These are phyloP conservation scores for Rhinichthys klamathensis DNA, from an alignment of 2,113 vertebrate species.

Conservation along the genomic window DNA sequence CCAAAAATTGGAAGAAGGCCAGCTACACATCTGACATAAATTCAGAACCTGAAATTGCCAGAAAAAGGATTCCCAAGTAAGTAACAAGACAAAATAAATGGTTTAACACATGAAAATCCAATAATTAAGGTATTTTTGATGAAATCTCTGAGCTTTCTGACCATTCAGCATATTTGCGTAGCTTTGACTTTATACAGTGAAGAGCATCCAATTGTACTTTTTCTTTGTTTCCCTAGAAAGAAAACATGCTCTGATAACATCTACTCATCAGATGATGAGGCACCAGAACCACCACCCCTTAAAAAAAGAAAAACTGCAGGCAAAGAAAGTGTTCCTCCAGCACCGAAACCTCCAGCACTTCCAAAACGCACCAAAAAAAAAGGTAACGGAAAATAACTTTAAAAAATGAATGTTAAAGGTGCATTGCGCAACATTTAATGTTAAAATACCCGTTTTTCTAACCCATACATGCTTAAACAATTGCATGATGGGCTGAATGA, in stretches of 20 bases:
- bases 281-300: not conserved
- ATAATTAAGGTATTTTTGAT: too few species aligned
- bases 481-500: too few species aligned
- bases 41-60: not conserved
- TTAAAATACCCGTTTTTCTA: too few species aligned
- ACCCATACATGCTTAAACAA: too few species aligned
- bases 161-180: too few species aligned
- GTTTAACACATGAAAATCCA: not conserved
- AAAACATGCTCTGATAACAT: not conserved
- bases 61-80: conserved; percentile 8
- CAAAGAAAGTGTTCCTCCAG: not conserved
- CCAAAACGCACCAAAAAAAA: not conserved
- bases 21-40: conserved; percentile 7
- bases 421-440: too few species aligned
- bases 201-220: not conserved
- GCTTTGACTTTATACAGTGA: too few species aligned
- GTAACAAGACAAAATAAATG: not conserved
- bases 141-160: too few species aligned
- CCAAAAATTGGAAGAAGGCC: not conserved
- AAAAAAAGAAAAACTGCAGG: conserved; percentile 3
- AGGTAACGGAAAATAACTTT: not conserved
- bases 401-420: not conserved
- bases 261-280: not conserved
- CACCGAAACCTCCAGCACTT: not conserved
- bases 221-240: not conserved